Evolutionary conservation across 2,888 invertebrate species (phyloP), one percentile per base, ranked within the genome.

Genomic region (Campaea margaritaria): DNA sequence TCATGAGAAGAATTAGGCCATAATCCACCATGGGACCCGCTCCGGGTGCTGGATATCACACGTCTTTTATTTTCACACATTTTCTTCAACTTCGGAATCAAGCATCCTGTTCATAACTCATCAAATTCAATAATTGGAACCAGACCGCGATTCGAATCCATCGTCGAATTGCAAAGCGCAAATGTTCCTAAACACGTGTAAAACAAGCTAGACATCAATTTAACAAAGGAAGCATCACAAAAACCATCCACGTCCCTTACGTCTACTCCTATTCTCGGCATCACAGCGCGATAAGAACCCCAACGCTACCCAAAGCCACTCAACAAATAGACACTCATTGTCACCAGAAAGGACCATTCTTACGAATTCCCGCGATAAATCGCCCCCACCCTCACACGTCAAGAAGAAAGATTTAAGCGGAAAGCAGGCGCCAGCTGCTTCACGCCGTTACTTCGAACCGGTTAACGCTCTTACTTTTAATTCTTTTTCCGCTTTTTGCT

Each of bases 311-410:
- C 14, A 36, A 31, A 49, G 36, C 38, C 46, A 53, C 57, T 58
- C 50, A 39, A 46, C 46, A 58, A 62, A 62, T 58, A 47, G 53
- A 54, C 57, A 58, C 57, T 42, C 53, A 53, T 62, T 62, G 53
- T 46, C 42, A 41, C 14, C 27, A 43, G 39, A 49, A 41, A 49
- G 36, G 38, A 15, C 50, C 50, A 41, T 50, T 62, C 49, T 58
- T 58, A 46, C 53, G 47, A 58, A 62, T 61, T 41, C 34, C 11
- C 12, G 53, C 50, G 15, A 57, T 62, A 62, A 62, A 62, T 57
- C 34, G n/a, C 42, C 42, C 2, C 9, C 42, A 21, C 42, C 49
- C 54, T 46, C 45, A 44, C 27, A 41, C 28, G 49, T 49, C 49
- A 28, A 39, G 49, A 49, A 27, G 51, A 10, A 46, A 57, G 57